A percentile compares a stretch with the other conserved stretches of the same genome.
Conservation (phyloP, 2,797 vertebrate species). For the Pangasius krempfi region DNA sequence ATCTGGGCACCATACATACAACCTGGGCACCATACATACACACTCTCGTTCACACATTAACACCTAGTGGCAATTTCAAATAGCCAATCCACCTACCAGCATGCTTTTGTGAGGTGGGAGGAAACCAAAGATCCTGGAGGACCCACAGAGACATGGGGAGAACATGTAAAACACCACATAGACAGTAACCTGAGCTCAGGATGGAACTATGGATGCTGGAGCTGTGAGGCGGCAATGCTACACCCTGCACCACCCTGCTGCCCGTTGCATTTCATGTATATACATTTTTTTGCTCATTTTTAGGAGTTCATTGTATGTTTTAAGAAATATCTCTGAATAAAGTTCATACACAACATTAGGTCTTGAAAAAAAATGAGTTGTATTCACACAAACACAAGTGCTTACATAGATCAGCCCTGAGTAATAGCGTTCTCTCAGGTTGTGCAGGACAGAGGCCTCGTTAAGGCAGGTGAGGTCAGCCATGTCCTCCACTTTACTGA, state of each 20-base stretch:
- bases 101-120: not conserved
- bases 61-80: not conserved
- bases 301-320: not conserved
- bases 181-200: not conserved
- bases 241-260: not conserved
- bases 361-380: not conserved
- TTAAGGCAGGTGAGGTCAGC: slow-evolving; percentile 94
- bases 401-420: slow-evolving; percentile 93
- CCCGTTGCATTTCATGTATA: not conserved
- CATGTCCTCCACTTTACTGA: slow-evolving; percentile 95
- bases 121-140: not conserved
- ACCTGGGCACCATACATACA: not conserved
- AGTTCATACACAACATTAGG: not conserved
- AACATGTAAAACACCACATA: not conserved
- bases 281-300: not conserved
- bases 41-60: not conserved
- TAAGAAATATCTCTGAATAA: not conserved
- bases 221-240: not conserved
- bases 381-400: not conserved
- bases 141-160: not conserved
- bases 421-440: slow-evolving; percentile 90
- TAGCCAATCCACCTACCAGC: not conserved
- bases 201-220: not conserved
- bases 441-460: slow-evolving; percentile 91
- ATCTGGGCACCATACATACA: not conserved